Percentiles rank a stretch among this genome's conserved stretches.
These are phyloP conservation scores for Euborellia annulipes DNA, from an alignment of 1,140 invertebrate species.

Conservation along the genomic window DNA sequence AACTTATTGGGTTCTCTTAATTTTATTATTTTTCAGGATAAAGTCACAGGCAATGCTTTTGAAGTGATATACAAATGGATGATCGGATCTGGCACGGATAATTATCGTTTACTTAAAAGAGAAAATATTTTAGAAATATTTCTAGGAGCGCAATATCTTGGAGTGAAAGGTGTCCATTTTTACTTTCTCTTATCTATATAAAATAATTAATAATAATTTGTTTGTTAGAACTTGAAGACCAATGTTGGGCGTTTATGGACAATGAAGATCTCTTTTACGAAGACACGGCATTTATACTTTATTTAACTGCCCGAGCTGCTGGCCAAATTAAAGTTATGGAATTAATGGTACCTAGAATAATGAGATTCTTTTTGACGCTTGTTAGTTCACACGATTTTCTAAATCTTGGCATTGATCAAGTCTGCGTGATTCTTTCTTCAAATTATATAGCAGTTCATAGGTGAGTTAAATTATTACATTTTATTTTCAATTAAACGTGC, in stretches of 20 bases:
- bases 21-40: constrained; percentile 24
- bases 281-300: constrained; percentile 50
- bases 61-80: constrained; percentile 58
- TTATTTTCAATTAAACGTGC: constrained; percentile 6
- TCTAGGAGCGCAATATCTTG: constrained; percentile 42
- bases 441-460: constrained; percentile 54
- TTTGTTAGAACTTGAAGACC: constrained; percentile 41
- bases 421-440: constrained; percentile 42
- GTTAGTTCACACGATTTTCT: constrained; percentile 53
- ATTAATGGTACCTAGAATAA: constrained; percentile 52
- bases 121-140: constrained; percentile 52
- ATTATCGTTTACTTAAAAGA: constrained; percentile 37
- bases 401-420: constrained; percentile 39
- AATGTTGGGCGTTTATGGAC: constrained; percentile 54
- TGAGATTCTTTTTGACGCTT: constrained; percentile 50
- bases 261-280: constrained; percentile 48
- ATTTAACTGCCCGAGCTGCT: constrained; percentile 37
- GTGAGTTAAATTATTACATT: constrained; percentile 26
- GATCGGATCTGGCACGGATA: constrained; percentile 38
- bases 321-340: constrained; percentile 42
- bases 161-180: constrained; percentile 37
- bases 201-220: constrained; percentile 3
- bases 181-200: neutral
- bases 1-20: constrained; percentile 15
- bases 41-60: constrained; percentile 41